Percentiles rank a stretch among this genome's conserved stretches.
Conservation (phyloP, 1,140 invertebrate species). For the Spodoptera litura region DNA sequence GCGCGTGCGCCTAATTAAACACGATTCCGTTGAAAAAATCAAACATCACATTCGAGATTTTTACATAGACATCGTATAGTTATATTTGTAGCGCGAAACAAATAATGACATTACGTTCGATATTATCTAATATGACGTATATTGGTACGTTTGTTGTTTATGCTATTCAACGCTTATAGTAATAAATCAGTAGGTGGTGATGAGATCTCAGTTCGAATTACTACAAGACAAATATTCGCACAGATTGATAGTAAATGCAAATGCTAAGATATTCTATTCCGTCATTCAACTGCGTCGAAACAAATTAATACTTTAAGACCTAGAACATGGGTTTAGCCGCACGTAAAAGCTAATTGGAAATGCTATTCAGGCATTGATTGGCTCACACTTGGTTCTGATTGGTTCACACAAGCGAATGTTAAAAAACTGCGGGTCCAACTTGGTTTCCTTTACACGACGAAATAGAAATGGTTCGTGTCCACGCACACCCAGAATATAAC, state of each 20-base stretch:
- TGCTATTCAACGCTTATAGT: slow-evolving; percentile 7
- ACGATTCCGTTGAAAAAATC: slow-evolving; percentile 33
- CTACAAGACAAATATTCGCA: slow-evolving; percentile 7
- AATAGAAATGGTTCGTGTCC: slow-evolving; percentile 7
- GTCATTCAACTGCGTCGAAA: slow-evolving; percentile 2
- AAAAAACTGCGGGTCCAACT: slow-evolving; percentile 27
- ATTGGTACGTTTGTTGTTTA: slow-evolving; percentile 14
- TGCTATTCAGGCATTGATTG: slow-evolving; percentile 36
- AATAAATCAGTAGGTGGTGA: slow-evolving; percentile 18
- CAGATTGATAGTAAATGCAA: slow-evolving; percentile 19
- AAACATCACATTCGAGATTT: slow-evolving; percentile 24
- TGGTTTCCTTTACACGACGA: slow-evolving; percentile 5
- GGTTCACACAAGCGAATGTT: slow-evolving; percentile 15
- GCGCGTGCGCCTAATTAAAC: slow-evolving; percentile 47
- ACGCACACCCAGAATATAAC: neutral
- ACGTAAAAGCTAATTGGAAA: slow-evolving; percentile 35
- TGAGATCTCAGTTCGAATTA: slow-evolving; percentile 29
- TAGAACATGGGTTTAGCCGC: slow-evolving; percentile 12
- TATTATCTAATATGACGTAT: slow-evolving; percentile 23
- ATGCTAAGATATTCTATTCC: slow-evolving; percentile 5
- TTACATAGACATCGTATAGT: slow-evolving; percentile 15
- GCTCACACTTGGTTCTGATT: slow-evolving; percentile 5
- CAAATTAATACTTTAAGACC: slow-evolving; percentile 15
- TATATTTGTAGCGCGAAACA: slow-evolving; percentile 6
- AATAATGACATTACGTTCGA: slow-evolving; percentile 15